Conservation (phyloP, 2,797 vertebrate genomes). For the Otolemur crassicaudatus region DNA sequence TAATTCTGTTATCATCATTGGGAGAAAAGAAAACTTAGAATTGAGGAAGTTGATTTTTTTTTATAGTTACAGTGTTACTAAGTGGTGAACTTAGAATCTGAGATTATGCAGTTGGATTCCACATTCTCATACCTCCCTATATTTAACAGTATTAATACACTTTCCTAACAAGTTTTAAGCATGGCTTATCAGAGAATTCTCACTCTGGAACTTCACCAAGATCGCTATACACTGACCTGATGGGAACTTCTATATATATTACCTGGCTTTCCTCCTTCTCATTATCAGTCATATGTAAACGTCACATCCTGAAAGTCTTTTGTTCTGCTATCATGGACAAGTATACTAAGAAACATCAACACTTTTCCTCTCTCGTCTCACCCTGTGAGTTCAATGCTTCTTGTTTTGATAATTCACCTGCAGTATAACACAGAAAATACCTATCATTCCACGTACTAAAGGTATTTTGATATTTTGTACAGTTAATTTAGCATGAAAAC, state of each 20-base stretch:
- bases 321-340: not conserved
- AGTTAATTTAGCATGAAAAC: not conserved
- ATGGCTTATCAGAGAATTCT: not conserved
- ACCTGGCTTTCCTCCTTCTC: not conserved
- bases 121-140: not conserved
- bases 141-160: not conserved
- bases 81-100: not conserved
- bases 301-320: not conserved
- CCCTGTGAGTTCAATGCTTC: not conserved
- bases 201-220: not conserved
- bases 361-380: not conserved
- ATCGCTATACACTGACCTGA: not conserved
- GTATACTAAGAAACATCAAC: not conserved
- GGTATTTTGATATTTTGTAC: not conserved
- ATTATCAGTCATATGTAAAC: not conserved
- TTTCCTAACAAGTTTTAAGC: not conserved
- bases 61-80: not conserved
- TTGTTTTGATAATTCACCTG: not conserved
- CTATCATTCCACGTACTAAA: not conserved
- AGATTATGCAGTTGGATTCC: not conserved
- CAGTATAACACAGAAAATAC: not conserved
- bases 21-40: not conserved
- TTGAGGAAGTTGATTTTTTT: not conserved
- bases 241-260: not conserved
- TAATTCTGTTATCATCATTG: not conserved